phyloP scores from a whole-genome alignment of 2,888 invertebrate genomes.

The Caenorhabditis sp. region DNA sequence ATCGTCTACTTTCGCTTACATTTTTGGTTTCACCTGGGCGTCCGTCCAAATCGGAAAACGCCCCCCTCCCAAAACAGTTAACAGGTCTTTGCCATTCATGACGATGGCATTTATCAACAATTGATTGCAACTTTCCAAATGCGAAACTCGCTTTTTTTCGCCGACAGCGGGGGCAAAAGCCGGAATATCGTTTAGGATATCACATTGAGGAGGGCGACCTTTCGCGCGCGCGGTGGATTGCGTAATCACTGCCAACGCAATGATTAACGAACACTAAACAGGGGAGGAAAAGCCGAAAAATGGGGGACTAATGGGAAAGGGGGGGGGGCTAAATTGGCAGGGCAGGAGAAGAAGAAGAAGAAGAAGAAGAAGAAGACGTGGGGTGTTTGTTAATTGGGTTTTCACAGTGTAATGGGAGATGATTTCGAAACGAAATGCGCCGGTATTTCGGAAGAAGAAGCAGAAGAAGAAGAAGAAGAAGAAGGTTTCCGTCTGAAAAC shows the following conservation, averaged over 20 bases:
- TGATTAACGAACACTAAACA: conserved; percentile 16
- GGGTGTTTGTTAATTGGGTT: conserved; percentile 34
- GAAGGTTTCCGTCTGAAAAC: too few relatives aligned
- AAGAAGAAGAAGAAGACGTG: background rate
- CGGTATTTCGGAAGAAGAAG: background rate
- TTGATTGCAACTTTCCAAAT: background rate
- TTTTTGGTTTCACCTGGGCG: conserved; percentile 10
- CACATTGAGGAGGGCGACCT: conserved; percentile 14
- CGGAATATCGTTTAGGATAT: conserved; percentile 51
- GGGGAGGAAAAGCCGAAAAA: background rate
- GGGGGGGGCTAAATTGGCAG: background rate
- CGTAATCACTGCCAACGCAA: conserved; percentile 19
- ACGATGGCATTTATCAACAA: conserved; percentile 27
- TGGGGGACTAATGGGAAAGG: background rate
- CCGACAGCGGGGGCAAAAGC: conserved; percentile 12
- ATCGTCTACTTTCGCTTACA: too few relatives aligned
- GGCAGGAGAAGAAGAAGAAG: background rate
- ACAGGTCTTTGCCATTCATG: conserved; percentile 36
- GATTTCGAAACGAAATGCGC: background rate
- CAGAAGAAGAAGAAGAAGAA: background rate
- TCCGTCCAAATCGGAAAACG: background rate
- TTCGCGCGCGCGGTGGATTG: background rate
- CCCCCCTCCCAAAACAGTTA: conserved; percentile 19
- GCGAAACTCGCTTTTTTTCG: conserved; percentile 26
- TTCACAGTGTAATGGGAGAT: conserved; percentile 18